phyloP scores from a whole-genome alignment of 2,113 vertebrate species.

The Plecturocebus donacophilus region DNA sequence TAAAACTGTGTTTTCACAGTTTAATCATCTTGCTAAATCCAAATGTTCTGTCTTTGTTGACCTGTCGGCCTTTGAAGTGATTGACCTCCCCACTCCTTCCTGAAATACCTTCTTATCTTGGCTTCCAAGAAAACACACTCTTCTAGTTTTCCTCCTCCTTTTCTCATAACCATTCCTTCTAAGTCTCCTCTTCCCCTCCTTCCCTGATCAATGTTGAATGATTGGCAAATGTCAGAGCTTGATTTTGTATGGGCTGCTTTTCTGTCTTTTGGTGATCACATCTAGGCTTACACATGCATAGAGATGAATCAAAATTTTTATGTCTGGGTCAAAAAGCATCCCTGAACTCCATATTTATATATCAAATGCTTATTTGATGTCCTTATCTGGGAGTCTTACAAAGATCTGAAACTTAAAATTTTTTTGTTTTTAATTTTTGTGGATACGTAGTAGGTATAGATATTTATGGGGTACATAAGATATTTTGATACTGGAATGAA shows the following conservation, averaged over 20 bases:
- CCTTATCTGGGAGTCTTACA: neutral
- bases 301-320: neutral
- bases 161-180: neutral
- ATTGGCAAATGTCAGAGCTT: neutral
- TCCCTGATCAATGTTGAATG: neutral
- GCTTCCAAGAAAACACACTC: neutral
- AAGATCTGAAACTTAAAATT: neutral
- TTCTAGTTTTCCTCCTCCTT: neutral
- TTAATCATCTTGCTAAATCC: neutral
- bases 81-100: neutral
- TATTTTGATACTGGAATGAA: no score
- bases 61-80: neutral
- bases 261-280: neutral
- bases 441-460: no score
- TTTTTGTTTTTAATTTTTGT: no score
- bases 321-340: neutral
- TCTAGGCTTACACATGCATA: neutral
- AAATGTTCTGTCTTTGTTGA: neutral
- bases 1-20: neutral
- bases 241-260: neutral
- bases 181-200: neutral
- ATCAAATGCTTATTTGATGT: neutral
- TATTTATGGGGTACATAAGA: no score
- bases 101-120: neutral
- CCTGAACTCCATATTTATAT: neutral